These are phyloP conservation scores for Oxyura jamaicensis DNA, from an alignment of 2,113 vertebrate genomes.

Conservation along the genomic window DNA sequence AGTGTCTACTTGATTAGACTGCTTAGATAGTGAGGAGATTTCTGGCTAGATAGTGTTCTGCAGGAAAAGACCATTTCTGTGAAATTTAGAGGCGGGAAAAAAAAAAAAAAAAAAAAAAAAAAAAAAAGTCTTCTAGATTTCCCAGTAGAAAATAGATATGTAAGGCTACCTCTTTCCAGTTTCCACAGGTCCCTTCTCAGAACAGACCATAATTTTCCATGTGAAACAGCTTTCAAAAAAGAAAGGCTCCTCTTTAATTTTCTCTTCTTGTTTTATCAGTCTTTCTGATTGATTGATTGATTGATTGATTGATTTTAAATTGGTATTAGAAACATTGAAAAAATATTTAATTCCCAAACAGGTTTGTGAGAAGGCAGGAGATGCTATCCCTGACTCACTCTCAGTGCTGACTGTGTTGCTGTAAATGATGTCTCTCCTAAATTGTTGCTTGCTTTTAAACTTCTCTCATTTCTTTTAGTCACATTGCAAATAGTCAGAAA, in stretches of 20 bases:
- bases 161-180: not conserved
- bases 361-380: not conserved
- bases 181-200: not conserved
- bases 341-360: not conserved
- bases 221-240: not conserved
- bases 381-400: not conserved
- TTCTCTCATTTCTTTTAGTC: not conserved
- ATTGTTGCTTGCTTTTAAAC: not conserved
- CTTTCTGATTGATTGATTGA: not conserved
- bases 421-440: not conserved
- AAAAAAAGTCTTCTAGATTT: too few relatives aligned
- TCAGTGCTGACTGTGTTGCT: not conserved
- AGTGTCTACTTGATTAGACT: too few relatives aligned
- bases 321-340: not conserved
- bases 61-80: not conserved
- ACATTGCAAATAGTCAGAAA: not conserved
- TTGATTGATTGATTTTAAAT: not conserved
- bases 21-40: not conserved
- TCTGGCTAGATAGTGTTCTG: not conserved
- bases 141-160: not conserved
- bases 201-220: not conserved
- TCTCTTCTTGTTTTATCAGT: not conserved
- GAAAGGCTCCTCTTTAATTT: not conserved
- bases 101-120: too few relatives aligned
- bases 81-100: not conserved